These are phyloP conservation scores for Drosophila prostipennis DNA, from an alignment of 2,888 invertebrate species.

Conservation along the genomic window DNA sequence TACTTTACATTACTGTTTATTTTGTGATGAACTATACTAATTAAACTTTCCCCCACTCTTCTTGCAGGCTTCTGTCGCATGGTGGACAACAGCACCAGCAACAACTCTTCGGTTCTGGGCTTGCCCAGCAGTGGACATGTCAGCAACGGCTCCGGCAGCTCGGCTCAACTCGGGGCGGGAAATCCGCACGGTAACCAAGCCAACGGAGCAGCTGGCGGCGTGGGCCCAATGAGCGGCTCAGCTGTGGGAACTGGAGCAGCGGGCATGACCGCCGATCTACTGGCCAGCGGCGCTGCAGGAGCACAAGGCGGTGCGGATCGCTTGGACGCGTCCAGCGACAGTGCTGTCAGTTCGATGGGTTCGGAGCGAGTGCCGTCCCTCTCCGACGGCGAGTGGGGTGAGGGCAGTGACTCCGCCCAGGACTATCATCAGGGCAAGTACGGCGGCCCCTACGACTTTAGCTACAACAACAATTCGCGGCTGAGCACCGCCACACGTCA, in stretches of 20 bases:
- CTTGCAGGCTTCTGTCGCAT: constrained; percentile 92
- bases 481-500: constrained; percentile 86
- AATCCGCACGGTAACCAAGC: constrained; percentile 52
- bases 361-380: constrained; percentile 94
- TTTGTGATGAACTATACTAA: neutral
- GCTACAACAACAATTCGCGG: constrained; percentile 85
- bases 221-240: constrained; percentile 60
- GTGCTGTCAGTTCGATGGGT: constrained; percentile 96
- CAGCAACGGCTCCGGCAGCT: constrained; percentile 63
- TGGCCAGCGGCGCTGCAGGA: constrained; percentile 65
- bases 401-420: constrained; percentile 93
- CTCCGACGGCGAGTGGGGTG: constrained; percentile 96
- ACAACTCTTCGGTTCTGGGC: constrained; percentile 83
- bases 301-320: constrained; percentile 87
- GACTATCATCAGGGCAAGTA: constrained; percentile 88
- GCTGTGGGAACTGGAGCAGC: constrained; percentile 61
- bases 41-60: neutral
- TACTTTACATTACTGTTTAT: no score
- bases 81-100: constrained; percentile 87
- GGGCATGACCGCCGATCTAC: constrained; percentile 80
- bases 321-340: constrained; percentile 94
- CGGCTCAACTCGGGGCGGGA: constrained; percentile 59
- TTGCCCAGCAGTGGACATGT: constrained; percentile 75
- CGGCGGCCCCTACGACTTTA: constrained; percentile 88
- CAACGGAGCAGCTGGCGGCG: constrained; percentile 54